Percentiles rank a stretch among this genome's conserved stretches.
phyloP scores from a whole-genome alignment of 2,797 vertebrate genomes.

The Tauraco hartlaubi region DNA sequence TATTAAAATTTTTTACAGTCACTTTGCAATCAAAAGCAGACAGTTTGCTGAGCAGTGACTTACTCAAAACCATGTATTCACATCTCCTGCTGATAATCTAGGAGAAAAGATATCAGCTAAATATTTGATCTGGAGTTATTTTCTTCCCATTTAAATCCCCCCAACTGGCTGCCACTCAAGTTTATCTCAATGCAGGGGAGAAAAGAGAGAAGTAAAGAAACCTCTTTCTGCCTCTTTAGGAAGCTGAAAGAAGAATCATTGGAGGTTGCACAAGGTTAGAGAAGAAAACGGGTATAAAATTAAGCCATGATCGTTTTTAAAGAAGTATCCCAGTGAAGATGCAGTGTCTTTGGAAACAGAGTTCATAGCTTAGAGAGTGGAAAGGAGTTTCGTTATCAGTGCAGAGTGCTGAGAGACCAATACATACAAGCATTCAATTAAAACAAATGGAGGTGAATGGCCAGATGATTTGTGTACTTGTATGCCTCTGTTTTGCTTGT shows the following conservation, averaged over 20 bases:
- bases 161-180: neutral
- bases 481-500: neutral
- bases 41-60: neutral
- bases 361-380: constrained; percentile 7
- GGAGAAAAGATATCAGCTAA: constrained; percentile 13
- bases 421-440: neutral
- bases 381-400: constrained; percentile 13
- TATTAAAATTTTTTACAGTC: neutral
- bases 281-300: neutral
- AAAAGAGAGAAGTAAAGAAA: neutral
- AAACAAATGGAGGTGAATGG: neutral
- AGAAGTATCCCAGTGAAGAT: constrained; percentile 31
- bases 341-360: constrained; percentile 12
- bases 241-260: constrained; percentile 19
- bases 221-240: neutral
- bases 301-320: neutral
- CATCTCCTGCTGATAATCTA: constrained; percentile 26
- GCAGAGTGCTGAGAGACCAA: neutral
- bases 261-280: neutral
- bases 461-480: neutral
- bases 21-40: constrained; percentile 5
- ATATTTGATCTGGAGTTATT: constrained; percentile 44
- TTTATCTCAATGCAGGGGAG: neutral
- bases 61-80: neutral
- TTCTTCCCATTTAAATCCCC: constrained; percentile 41